Evolutionary conservation across 2,113 vertebrate species (phyloP), one percentile per base, ranked within the genome.

Genomic region (Eira barbara): DNA sequence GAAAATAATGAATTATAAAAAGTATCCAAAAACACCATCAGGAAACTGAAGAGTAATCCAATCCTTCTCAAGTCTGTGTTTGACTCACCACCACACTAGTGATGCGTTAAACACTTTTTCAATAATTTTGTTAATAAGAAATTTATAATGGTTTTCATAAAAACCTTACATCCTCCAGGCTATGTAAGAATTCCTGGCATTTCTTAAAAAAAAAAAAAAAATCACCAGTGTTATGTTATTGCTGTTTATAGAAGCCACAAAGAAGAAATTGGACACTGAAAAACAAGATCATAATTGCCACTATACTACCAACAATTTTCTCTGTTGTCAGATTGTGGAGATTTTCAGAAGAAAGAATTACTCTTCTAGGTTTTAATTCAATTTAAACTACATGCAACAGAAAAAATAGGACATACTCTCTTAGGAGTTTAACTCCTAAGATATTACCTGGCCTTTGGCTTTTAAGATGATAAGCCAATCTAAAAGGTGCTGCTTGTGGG

Each of bases 331-430:
- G 45, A 78, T 34, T 84, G 47, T 15, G 0, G 8, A 57, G 29
- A 47, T 80, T 86, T 85, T 69, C 42, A 65, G 23, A 55, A 89
- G 18, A n/a, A 96, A 76, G 18, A 63, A 55, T 84, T 47, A 69
- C 17, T 55, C 42, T 93, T 94, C 34, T n/a, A 61, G 29, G 73
- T 94, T 97, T 93, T 74, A 63, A 96, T 63, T 95, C 49, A 92
- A 14, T 21, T 95, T 85, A 89, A 83, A 31, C 34, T 59, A 31
- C 21, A 63, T n/a, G 42, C 31, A 92, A 90, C 11, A 88, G 21
- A 84, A 84, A 20, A 25, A 94, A 73, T 0, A 83, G 31, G 12
- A 73, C 5, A 42, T 17, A 42, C 29, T 65, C 52, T 65, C 23
- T 84, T 61, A 61, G 25, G 59, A 61, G 59, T 27, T 39, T 29